Evolutionary conservation across 2,113 vertebrate genomes (phyloP), one percentile per base, ranked within the genome.

Genomic region (Gymnocephalus cernua): DNA sequence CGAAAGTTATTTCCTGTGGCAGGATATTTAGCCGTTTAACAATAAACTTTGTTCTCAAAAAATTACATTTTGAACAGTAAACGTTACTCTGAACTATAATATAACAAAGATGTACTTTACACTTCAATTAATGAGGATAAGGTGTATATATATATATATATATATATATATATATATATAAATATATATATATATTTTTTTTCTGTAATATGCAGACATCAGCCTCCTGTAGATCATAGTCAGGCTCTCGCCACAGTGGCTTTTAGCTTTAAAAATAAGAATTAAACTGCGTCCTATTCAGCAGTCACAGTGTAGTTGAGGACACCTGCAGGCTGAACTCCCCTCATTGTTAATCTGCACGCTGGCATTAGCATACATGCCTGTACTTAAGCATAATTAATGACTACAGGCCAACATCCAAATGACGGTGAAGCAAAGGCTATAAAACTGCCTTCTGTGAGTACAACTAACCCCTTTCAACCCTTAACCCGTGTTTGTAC

Each of bases 361-460:
- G 53, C 66, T 67, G 38, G 21, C 59, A 45, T 83, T 62, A 85
- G 77, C 88, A 80, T 82, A 74, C 13, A 23, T 59, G 70, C 32
- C 68, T 41, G 47, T 70, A 59, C 71, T 89, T 85, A 73, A 76
- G 77, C 61, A 64, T 82, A 89, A 88, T 78, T 80, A 90, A 88
- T 59, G 83, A 74, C 80, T 59, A 18, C 84, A 69, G 41, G 86
- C 84, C 82, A 75, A 25, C 77, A 48, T 62, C 82, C 79, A 27
- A 88, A 69, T 53, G 69, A 86, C 32, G 71, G 58, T 11, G 78
- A 79, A 71, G 68, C 79, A 79, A 53, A 74, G 70, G 73, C 69
- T 38, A 63, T 84, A 76, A 84, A 84, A 82, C 58, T 6, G 68
- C 73, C 54, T 66, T 82, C 81, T 74, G 78, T 67, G 80, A 66